These are phyloP conservation scores for Scaptomyza tumidula DNA, from an alignment of 2,888 invertebrate genomes.

Conservation along the genomic window DNA sequence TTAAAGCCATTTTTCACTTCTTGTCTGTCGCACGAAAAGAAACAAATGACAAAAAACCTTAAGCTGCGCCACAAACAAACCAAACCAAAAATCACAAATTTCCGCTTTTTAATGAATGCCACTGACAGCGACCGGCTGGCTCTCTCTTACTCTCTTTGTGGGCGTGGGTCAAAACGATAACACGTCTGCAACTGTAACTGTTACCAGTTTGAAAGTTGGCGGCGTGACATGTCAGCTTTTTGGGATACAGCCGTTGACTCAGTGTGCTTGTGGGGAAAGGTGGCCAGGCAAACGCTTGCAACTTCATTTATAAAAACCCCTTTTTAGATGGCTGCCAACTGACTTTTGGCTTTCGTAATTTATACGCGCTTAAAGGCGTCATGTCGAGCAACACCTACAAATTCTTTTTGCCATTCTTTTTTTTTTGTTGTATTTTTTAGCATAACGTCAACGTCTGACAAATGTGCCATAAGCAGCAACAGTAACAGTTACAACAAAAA, in stretches of 20 bases:
- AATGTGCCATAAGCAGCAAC: slow-evolving; percentile 80
- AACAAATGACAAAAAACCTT: slow-evolving; percentile 38
- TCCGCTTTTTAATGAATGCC: slow-evolving; percentile 75
- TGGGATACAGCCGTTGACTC: slow-evolving; percentile 22
- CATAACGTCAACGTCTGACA: slow-evolving; percentile 80
- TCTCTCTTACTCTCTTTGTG: neutral
- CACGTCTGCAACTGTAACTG: slow-evolving; percentile 48
- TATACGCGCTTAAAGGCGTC: slow-evolving; percentile 78
- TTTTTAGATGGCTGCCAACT: slow-evolving; percentile 40
- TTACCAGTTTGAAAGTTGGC: slow-evolving; percentile 54
- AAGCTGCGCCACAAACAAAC: slow-evolving; percentile 33
- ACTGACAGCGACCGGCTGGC: slow-evolving; percentile 31
- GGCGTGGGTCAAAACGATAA: slow-evolving; percentile 66
- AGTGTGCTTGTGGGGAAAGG: neutral
- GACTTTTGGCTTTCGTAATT: slow-evolving; percentile 75
- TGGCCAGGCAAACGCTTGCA: slow-evolving; percentile 46
- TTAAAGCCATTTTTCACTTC: slow-evolving; percentile 47
- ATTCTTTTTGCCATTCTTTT: slow-evolving; percentile 52
- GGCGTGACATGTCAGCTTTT: slow-evolving; percentile 73
- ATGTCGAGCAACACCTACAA: slow-evolving; percentile 78
- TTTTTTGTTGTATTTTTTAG: slow-evolving; percentile 52
- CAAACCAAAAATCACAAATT: slow-evolving; percentile 75
- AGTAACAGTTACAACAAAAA: slow-evolving; percentile 3
- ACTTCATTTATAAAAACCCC: slow-evolving; percentile 74
- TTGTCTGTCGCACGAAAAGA: slow-evolving; percentile 14